phyloP scores from a whole-genome alignment of 2,888 invertebrate genomes.

The Colletes collaris region DNA sequence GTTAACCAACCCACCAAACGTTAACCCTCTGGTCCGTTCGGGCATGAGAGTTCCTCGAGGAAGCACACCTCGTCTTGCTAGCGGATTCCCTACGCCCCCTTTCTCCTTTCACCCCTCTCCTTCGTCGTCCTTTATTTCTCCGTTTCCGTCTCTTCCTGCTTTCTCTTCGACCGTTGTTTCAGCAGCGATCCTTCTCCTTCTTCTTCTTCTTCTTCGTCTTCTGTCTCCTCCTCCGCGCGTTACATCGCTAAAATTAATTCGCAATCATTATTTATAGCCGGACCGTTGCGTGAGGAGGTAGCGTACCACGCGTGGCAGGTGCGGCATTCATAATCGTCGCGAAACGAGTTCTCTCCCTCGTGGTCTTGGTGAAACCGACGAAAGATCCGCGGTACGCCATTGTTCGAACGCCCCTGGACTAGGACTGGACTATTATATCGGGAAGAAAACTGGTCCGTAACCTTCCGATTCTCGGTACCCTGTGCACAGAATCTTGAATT shows the following conservation, averaged over 20 bases:
- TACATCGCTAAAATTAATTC: constrained; percentile 68
- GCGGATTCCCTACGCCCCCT: constrained; percentile 32
- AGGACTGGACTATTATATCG: no score
- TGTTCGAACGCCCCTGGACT: no score
- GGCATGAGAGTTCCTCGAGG: constrained; percentile 42
- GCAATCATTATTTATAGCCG: constrained; percentile 65
- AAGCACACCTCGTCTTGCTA: constrained; percentile 9
- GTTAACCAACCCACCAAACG: constrained; percentile 67
- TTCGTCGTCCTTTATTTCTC: not conserved
- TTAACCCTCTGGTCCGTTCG: constrained; percentile 51
- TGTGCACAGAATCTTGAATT: not conserved
- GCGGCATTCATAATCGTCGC: constrained; percentile 30
- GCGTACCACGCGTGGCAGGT: constrained; percentile 36
- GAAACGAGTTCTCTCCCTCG: constrained; percentile 10
- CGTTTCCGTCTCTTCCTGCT: constrained; percentile 3
- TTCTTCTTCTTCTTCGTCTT: not conserved
- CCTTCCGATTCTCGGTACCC: not conserved
- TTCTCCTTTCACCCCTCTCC: not conserved
- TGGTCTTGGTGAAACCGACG: not conserved
- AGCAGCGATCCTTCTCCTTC: constrained; percentile 1
- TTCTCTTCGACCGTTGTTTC: no score
- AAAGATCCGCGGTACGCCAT: no score
- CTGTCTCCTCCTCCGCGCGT: constrained; percentile 19
- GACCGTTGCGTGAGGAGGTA: constrained; percentile 43
- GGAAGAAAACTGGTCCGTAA: no score